Evolutionary conservation across 1,140 invertebrate genomes (phyloP).

Genomic region (Neomicropteryx cornuta): DNA sequence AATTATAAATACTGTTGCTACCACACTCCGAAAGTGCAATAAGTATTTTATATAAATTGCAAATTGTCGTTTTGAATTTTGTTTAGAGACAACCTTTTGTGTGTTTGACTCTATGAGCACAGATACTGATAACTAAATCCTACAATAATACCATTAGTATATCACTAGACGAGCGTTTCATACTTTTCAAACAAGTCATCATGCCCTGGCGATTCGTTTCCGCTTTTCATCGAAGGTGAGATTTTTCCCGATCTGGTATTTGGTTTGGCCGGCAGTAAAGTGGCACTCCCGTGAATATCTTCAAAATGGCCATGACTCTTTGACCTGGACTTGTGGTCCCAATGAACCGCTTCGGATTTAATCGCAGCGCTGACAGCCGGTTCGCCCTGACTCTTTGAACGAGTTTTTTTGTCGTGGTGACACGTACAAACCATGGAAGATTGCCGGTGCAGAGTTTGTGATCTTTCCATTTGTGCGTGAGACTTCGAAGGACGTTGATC

Average conservation of each 20-base stretch:
- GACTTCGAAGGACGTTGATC: slow-evolving; percentile 27
- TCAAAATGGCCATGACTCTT: slow-evolving; percentile 10
- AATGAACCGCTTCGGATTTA: too few species aligned
- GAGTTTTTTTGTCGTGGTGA: slow-evolving; percentile 30
- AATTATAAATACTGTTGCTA: too few species aligned
- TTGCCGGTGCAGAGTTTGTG: slow-evolving; percentile 31
- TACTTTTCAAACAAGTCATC: slow-evolving; percentile 36
- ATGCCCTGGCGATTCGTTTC: slow-evolving; percentile 10
- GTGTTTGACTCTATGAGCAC: too few species aligned
- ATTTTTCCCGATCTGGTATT: slow-evolving; percentile 6
- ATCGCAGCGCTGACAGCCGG: slow-evolving; percentile 13
- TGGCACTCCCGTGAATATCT: slow-evolving; percentile 11
- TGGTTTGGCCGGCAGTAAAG: slow-evolving; percentile 10
- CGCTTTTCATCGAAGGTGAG: not conserved
- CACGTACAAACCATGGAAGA: slow-evolving; percentile 33
- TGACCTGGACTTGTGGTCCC: slow-evolving; percentile 7
- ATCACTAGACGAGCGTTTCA: slow-evolving; percentile 34
- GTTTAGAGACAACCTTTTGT: too few species aligned
- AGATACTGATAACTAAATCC: too few species aligned
- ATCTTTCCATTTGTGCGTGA: slow-evolving; percentile 25
- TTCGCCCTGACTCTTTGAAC: slow-evolving; percentile 17
- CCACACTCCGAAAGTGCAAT: too few species aligned
- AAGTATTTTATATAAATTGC: too few species aligned
- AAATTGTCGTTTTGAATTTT: too few species aligned
- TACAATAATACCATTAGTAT: too few species aligned